These are phyloP conservation scores for Gnathonemus longibarbis DNA, from an alignment of 2,113 vertebrate species.

Conservation along the genomic window DNA sequence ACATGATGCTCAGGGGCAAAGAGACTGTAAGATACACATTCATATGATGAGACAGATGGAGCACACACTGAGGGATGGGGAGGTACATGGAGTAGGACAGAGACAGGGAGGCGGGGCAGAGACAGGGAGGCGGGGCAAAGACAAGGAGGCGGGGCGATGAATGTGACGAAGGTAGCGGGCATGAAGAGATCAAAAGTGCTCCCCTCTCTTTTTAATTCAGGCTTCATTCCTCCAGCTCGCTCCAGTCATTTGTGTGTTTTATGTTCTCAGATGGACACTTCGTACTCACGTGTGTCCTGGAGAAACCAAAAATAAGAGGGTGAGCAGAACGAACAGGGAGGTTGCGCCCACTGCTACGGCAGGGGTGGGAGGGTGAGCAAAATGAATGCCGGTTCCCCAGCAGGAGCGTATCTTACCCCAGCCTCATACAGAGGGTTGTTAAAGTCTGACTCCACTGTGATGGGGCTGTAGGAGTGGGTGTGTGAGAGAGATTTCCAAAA, in stretches of 20 bases:
- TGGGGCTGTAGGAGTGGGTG: constrained; percentile 86
- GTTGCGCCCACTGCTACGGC: background rate
- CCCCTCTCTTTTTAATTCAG: constrained; percentile 29
- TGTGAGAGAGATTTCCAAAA: constrained; percentile 83
- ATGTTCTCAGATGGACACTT: constrained; percentile 76
- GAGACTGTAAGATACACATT: constrained; percentile 24
- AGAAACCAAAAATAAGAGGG: constrained; percentile 15
- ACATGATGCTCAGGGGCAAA: constrained; percentile 17
- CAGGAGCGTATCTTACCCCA: constrained; percentile 60
- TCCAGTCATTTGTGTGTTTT: constrained; percentile 19
- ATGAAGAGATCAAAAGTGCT: constrained; percentile 34
- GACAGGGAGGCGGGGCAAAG: background rate
- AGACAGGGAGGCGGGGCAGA: background rate
- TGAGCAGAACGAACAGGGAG: background rate
- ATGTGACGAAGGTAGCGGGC: constrained; percentile 37
- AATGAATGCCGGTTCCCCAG: background rate
- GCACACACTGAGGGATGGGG: background rate
- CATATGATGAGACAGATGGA: constrained; percentile 11
- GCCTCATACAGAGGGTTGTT: constrained; percentile 91
- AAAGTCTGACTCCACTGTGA: constrained; percentile 85
- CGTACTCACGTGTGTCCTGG: constrained; percentile 83
- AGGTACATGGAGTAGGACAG: background rate
- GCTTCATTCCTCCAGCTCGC: constrained; percentile 25
- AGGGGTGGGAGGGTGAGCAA: background rate
- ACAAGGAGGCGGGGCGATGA: constrained; percentile 20